Base-by-base conservation (phyloP, 2,888 invertebrate genomes). In the Lithophane leautieri region DNA sequence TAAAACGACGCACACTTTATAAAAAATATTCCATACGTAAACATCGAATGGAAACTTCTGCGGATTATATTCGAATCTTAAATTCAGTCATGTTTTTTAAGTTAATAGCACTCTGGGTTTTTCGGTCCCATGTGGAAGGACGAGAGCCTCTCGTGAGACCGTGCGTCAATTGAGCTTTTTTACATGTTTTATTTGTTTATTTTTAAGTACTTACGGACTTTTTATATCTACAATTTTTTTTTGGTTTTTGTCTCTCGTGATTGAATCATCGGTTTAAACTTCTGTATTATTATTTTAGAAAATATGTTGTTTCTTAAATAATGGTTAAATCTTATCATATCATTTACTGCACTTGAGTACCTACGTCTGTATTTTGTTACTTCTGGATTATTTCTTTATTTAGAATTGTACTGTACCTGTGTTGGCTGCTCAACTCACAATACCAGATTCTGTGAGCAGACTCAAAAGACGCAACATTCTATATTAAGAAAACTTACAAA, bases 101-200 rank as follows among this genome's bases (percentile, higher is more conserved):
- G 47, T 81, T 87, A 81, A 88, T 78, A 78, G 69, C 76, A 70
- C 73, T 81, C 66, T 69, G 85, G 85, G 80, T 81, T 88, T 85
- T 86, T 70, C 50, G 62, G 62, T 63, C 67, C 56, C 70, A 58
- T 70, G 69, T 69, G 74, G 76, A 80, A 84, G 80, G 83, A 81
- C 79, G 65, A 86, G 89, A 50, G 77, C 78, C 84, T 78, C 87
- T 89, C 70, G 50, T 74, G 72, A 67, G 74, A 71, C 56, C 82
- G 83, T 88, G 79, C 89, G 88, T 90, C 90, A 88, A 76, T 83
- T 67, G 74, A 76, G 50, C 1, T 52, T 70, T 81, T 83, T 56
- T 60, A 58, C 25, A 52, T 28, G 60, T 69, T 72, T 82, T 79
- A 74, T 84, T 83, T 71, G 14, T 44, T 60, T 71, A 0, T 28